phyloP scores from a whole-genome alignment of 2,888 invertebrate genomes.

The Microctonus aethiopoides region DNA sequence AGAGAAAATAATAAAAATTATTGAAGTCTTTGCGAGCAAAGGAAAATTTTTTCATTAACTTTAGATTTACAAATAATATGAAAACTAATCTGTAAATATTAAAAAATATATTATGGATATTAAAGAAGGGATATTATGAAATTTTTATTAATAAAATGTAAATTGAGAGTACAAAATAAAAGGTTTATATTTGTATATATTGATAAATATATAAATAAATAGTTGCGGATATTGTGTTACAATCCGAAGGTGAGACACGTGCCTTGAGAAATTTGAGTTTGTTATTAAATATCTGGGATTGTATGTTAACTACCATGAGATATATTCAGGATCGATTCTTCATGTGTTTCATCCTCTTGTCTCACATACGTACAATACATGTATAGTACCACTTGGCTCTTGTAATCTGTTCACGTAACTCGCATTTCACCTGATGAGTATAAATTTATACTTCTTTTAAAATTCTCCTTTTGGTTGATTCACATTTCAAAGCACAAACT shows the following conservation, averaged over 20 bases:
- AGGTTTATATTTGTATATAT: neutral
- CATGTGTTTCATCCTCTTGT: neutral
- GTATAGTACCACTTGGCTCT: neutral
- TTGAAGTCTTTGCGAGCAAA: too few relatives aligned
- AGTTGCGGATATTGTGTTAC: constrained; percentile 19
- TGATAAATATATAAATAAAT: neutral
- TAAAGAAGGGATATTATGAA: too few relatives aligned
- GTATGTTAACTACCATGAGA: neutral
- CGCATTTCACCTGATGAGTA: constrained; percentile 11
- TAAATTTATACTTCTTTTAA: neutral
- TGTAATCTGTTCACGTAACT: constrained; percentile 25
- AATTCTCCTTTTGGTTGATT: too few relatives aligned
- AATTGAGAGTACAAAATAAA: neutral
- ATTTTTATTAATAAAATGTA: neutral
- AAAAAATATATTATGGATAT: too few relatives aligned
- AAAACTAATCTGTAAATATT: too few relatives aligned
- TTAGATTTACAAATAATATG: too few relatives aligned
- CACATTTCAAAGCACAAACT: too few relatives aligned
- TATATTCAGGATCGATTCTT: constrained; percentile 11
- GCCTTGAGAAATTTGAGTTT: constrained; percentile 3
- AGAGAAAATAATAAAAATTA: too few relatives aligned
- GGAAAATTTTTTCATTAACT: too few relatives aligned
- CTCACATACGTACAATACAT: too few relatives aligned
- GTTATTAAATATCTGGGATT: neutral
- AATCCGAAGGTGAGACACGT: constrained; percentile 1